Percentiles rank a stretch among this genome's conserved stretches.
These are phyloP conservation scores for Palythoa grandis DNA, from an alignment of 92 coral and sea anemone species.

Conservation along the genomic window DNA sequence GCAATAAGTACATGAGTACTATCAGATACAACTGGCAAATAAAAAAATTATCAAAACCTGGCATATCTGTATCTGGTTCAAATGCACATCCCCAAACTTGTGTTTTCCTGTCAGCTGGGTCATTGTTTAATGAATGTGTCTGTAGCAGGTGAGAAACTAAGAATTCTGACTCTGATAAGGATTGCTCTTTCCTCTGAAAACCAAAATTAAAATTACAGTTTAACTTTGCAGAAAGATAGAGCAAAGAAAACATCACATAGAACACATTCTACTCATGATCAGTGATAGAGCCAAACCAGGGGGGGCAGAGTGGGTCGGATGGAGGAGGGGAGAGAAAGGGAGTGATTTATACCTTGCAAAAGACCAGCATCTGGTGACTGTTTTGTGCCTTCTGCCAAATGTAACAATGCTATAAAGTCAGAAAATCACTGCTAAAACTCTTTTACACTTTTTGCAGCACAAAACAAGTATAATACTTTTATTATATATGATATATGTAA, in stretches of 20 bases:
- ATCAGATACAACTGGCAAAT: neutral
- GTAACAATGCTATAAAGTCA: too few species aligned
- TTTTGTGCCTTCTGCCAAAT: too few species aligned
- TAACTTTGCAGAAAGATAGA: neutral
- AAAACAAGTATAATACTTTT: too few species aligned
- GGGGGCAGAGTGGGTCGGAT: neutral
- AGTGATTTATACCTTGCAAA: too few species aligned
- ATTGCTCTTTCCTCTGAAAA: conserved; percentile 57
- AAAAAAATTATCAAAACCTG: neutral
- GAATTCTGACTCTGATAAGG: conserved; percentile 69
- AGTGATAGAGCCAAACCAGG: neutral
- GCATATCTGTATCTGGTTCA: conserved; percentile 79
- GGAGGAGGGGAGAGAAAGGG: too few species aligned
- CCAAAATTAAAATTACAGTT: neutral
- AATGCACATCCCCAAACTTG: conserved; percentile 99
- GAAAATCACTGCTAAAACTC: too few species aligned
- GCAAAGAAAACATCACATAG: neutral
- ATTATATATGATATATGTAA: too few species aligned
- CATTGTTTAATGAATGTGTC: conserved; percentile 95
- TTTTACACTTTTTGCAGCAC: too few species aligned
- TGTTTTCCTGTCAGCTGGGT: conserved; percentile 93
- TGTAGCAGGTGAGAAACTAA: conserved; percentile 95
- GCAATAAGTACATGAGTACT: too few species aligned
- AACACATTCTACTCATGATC: too few species aligned
- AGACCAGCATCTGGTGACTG: too few species aligned